Conservation (phyloP, 2,888 invertebrate species). For the Diaphora mendica region DNA sequence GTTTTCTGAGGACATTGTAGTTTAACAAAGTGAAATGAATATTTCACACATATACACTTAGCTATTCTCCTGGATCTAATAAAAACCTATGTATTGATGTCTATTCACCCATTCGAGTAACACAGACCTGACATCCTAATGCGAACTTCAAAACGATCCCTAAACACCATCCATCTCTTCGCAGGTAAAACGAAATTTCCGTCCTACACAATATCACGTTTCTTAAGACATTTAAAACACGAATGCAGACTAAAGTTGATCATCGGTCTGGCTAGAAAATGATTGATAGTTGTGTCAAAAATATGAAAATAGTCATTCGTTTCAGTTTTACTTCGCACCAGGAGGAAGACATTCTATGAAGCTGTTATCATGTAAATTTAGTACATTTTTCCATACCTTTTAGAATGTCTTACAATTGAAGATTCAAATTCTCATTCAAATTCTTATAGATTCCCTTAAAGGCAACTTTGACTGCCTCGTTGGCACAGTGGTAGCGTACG, state of each 20-base stretch:
- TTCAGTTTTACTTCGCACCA: neutral
- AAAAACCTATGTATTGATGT: no score
- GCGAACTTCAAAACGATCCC: slow-evolving; percentile 26
- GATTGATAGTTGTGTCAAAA: slow-evolving; percentile 27
- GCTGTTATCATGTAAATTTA: no score
- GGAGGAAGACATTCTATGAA: neutral
- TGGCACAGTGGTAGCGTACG: no score
- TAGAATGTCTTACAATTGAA: no score
- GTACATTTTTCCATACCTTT: no score
- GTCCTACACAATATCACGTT: slow-evolving; percentile 30
- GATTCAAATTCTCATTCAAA: no score
- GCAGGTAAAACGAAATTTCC: slow-evolving; percentile 48
- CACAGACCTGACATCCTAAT: slow-evolving; percentile 8
- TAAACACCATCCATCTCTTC: slow-evolving; percentile 41
- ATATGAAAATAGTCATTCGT: neutral
- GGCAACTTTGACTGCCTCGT: no score
- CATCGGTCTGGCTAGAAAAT: slow-evolving; percentile 21
- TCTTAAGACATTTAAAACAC: slow-evolving; percentile 27
- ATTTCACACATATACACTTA: no score
- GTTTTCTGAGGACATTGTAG: neutral
- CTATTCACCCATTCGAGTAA: slow-evolving; percentile 8
- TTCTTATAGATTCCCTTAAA: no score
- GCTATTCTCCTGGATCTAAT: no score
- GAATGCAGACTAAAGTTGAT: slow-evolving; percentile 19
- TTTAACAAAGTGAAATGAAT: neutral